These are phyloP conservation scores for Busseola fusca DNA, from an alignment of 2,888 invertebrate species.

Conservation along the genomic window DNA sequence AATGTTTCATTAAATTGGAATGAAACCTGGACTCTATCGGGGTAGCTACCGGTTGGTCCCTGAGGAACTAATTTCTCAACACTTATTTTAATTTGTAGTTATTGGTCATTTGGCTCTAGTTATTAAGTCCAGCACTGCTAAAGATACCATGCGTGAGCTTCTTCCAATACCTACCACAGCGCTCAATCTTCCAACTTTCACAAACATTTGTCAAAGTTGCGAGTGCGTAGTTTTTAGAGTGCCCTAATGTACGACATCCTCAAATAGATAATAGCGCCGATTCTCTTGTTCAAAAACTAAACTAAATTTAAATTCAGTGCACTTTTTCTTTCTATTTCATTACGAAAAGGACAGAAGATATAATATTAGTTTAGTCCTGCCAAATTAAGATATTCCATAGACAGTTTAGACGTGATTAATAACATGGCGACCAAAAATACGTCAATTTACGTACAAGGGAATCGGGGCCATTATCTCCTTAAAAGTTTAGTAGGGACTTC, in stretches of 20 bases:
- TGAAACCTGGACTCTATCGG: background rate
- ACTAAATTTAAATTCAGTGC: too few relatives aligned
- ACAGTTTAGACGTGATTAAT: too few relatives aligned
- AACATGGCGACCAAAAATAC: too few relatives aligned
- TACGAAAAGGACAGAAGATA: too few relatives aligned
- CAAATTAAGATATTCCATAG: too few relatives aligned
- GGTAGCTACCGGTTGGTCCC: background rate
- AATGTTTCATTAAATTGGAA: background rate
- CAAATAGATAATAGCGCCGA: too few relatives aligned
- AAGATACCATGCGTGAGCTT: background rate
- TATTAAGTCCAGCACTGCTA: background rate
- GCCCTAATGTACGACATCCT: constrained; percentile 14
- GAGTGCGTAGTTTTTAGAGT: constrained; percentile 13
- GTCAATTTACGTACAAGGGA: too few relatives aligned
- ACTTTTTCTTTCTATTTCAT: too few relatives aligned
- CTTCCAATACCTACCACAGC: background rate
- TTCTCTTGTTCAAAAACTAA: too few relatives aligned
- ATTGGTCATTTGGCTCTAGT: background rate
- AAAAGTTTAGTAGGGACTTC: constrained; percentile 23
- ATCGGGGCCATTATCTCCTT: background rate
- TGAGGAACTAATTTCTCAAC: background rate
- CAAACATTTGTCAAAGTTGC: constrained; percentile 7
- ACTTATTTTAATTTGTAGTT: background rate
- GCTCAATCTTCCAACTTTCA: constrained; percentile 13
- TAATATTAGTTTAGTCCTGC: too few relatives aligned